Evolutionary conservation across 2,797 vertebrate genomes (phyloP), one percentile per base, ranked within the genome.

Genomic region (Chaetodon trifasciatus): DNA sequence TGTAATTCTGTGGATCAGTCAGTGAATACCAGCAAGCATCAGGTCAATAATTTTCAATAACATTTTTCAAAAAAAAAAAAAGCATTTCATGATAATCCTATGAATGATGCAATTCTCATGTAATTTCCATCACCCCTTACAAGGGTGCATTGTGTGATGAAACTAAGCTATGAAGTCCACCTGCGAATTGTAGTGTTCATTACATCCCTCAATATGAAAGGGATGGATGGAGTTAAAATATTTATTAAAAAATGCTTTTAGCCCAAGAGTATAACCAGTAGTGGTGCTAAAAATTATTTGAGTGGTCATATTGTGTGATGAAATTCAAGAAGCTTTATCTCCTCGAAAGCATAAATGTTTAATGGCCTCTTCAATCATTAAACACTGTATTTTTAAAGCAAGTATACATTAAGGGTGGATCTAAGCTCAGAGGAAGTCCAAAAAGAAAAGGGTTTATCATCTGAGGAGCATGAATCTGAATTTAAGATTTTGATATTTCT

Each of bases 1-100:
- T 71, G 47, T 70, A 32, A 81, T 67, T 79, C 28, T 46, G 46
- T 46, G 15, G 19, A 32, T 68, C 28, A 60, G 28, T 56, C 12
- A n/a, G 53, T 56, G 40, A 83, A 71, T 42, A 65, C n/a, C 3
- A 70, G 11, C 0, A 16, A 10, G 21, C 17, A 35, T 64, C 39
- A 40, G 16, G 15, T 37, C 21, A 21, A 44, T 11, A 0, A 7
- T 67, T 23, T 23, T 68, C 2, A 58, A 24, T 32, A 40, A 35
- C 15, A 17, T 16, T 1, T n/a, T 44, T 7, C 3, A 32, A 32
- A 32, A 32, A 21, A 35, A 44, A 44, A 56, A 62, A 3, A 28
- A 6, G 8, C 10, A 0, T 24, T 28, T 68, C 40, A 0, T 55
- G 2, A n/a, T 23, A 17, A 37, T 44, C 6, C 17, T 13, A 17